A percentile compares a stretch with the other conserved stretches of the same genome.
These are phyloP conservation scores for Eupithecia centaureata DNA, from an alignment of 2,888 invertebrate species.

Conservation along the genomic window DNA sequence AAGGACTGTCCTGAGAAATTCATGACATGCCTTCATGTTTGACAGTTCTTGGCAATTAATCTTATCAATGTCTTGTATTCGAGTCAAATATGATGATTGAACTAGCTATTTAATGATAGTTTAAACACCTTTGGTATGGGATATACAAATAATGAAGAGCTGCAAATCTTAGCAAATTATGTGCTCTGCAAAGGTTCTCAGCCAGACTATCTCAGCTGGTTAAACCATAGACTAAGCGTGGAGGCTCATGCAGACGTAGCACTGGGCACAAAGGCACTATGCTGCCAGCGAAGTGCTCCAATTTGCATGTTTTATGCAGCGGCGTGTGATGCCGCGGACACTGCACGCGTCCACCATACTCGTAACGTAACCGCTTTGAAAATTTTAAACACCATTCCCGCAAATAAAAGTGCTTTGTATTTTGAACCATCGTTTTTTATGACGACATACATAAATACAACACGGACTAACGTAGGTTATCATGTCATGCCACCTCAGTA, in stretches of 20 bases:
- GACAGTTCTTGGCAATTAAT: not conserved
- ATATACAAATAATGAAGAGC: not conserved
- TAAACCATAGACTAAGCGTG: slow-evolving; percentile 34
- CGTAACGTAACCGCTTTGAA: slow-evolving; percentile 67
- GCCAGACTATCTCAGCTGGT: slow-evolving; percentile 1
- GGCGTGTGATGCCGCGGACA: slow-evolving; percentile 72
- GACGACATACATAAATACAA: not conserved
- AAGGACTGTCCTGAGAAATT: not conserved
- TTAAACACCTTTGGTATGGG: not conserved
- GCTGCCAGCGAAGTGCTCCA: slow-evolving; percentile 73
- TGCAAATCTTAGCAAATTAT: not conserved
- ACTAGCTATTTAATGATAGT: not conserved
- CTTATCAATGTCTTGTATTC: not conserved
- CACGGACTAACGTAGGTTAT: not conserved
- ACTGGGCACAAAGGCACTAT: slow-evolving; percentile 51
- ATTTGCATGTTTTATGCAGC: slow-evolving; percentile 83
- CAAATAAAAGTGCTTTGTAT: slow-evolving; percentile 75
- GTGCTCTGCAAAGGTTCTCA: not conserved
- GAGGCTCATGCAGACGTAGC: slow-evolving; percentile 26
- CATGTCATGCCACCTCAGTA: not conserved
- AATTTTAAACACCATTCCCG: slow-evolving; percentile 78
- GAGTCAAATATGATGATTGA: not conserved
- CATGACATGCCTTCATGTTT: not conserved
- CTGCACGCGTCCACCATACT: slow-evolving; percentile 61
- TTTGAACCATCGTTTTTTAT: slow-evolving; percentile 60